Conservation (phyloP, 2,797 vertebrate genomes). For the Pseudomugil tenellus region DNA sequence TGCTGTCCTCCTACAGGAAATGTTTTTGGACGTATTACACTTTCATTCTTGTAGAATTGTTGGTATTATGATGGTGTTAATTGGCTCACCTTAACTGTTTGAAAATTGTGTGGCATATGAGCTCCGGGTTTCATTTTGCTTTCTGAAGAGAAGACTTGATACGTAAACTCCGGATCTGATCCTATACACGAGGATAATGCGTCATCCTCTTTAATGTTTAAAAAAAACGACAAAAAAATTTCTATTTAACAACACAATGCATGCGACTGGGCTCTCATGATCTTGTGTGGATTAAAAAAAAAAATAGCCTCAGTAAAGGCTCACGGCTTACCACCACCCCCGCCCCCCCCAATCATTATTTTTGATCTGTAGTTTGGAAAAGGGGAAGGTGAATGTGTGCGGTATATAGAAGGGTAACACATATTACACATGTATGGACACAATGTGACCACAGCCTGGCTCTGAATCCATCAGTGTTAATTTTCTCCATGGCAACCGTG, state of each 20-base stretch:
- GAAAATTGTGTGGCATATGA: conserved; percentile 68
- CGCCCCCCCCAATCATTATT: conserved; percentile 50
- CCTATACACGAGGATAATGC: conserved; percentile 43
- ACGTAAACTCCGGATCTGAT: conserved; percentile 42
- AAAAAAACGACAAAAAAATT: neutral
- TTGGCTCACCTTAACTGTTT: conserved; percentile 70
- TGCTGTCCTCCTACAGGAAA: conserved; percentile 73
- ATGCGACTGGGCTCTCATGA: conserved; percentile 62
- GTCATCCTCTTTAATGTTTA: conserved; percentile 37
- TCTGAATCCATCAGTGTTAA: conserved; percentile 74
- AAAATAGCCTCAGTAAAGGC: conserved; percentile 48
- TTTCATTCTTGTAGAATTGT: conserved; percentile 81
- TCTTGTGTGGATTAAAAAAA: conserved; percentile 54
- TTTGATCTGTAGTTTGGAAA: conserved; percentile 34
- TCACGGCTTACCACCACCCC: conserved; percentile 53
- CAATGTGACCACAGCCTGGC: conserved; percentile 59
- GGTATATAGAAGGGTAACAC: conserved; percentile 48
- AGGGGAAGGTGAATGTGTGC: conserved; percentile 23
- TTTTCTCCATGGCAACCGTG: conserved; percentile 77
- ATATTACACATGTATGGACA: conserved; percentile 65
- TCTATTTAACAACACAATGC: conserved; percentile 57
- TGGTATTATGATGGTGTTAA: conserved; percentile 76
- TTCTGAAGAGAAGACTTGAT: conserved; percentile 57
- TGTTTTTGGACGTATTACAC: conserved; percentile 71
- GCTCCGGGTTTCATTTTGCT: conserved; percentile 64